Conservation (phyloP, 2,797 vertebrate species). For the Philypnodon macrostomus region DNA sequence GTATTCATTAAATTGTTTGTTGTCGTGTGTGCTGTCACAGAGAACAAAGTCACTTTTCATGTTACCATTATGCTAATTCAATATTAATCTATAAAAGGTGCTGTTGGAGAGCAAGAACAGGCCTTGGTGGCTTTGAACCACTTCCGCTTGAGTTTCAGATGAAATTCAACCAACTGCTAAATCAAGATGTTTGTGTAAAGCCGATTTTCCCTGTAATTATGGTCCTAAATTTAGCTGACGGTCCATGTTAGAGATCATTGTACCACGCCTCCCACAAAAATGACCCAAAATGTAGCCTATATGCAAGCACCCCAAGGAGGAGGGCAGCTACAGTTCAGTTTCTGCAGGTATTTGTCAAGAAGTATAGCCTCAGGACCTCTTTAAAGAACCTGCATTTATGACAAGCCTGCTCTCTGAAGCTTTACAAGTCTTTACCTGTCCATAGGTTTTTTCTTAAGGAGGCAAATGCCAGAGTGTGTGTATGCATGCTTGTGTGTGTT, state of each 20-base stretch:
- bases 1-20: too few species aligned
- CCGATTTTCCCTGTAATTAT: background rate
- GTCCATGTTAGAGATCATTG: background rate
- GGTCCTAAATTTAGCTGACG: background rate
- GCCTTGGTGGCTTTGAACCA: background rate
- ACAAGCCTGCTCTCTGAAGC: conserved; percentile 8
- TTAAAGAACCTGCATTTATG: conserved; percentile 22
- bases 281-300: too few species aligned
- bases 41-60: too few species aligned
- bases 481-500: conserved; percentile 25
- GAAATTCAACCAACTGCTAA: too few species aligned
- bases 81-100: background rate
- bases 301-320: background rate
- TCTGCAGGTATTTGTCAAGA: conserved; percentile 14
- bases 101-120: background rate
- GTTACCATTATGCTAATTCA: background rate
- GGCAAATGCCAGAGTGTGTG: conserved; percentile 16
- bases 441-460: background rate
- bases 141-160: too few species aligned
- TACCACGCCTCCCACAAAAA: conserved; percentile 3
- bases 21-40: too few species aligned
- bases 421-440: conserved; percentile 56
- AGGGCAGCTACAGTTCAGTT: conserved; percentile 10
- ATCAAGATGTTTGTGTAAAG: background rate
- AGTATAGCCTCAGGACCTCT: conserved; percentile 28